phyloP scores from a whole-genome alignment of 2,113 vertebrate species.

The Mustelus asterias region DNA sequence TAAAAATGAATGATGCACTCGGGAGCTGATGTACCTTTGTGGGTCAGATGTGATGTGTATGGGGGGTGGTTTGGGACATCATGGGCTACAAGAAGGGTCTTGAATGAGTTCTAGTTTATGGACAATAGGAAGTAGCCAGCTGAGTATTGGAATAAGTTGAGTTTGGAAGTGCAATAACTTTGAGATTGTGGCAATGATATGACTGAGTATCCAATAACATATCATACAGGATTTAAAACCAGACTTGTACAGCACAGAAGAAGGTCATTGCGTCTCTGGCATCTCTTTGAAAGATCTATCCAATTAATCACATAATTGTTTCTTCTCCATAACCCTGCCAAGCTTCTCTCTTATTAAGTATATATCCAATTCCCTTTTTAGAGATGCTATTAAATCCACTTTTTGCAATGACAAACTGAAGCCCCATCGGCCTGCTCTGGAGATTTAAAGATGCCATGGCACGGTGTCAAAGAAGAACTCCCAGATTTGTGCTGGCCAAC shows the following conservation, averaged over 20 bases:
- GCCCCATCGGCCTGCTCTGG: background rate
- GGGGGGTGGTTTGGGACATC: background rate
- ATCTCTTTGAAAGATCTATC: background rate
- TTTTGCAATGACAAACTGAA: background rate
- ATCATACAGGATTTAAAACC: background rate
- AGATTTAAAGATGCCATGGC: background rate
- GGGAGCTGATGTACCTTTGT: no score
- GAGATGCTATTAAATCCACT: no score
- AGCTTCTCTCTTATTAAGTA: background rate
- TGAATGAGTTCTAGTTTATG: background rate
- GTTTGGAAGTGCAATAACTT: background rate
- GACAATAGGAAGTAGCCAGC: background rate
- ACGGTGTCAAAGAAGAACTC: no score
- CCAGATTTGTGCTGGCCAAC: no score
- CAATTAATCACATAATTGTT: background rate
- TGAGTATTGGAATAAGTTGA: background rate
- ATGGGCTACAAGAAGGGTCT: background rate
- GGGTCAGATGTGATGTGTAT: background rate
- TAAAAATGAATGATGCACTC: background rate
- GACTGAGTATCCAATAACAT: background rate
- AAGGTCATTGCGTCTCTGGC: background rate
- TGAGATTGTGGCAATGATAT: background rate
- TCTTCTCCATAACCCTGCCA: background rate
- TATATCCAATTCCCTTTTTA: background rate
- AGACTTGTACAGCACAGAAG: background rate